Base-by-base conservation (phyloP, 2,113 vertebrate genomes). In the Acanthisitta chloris region DNA sequence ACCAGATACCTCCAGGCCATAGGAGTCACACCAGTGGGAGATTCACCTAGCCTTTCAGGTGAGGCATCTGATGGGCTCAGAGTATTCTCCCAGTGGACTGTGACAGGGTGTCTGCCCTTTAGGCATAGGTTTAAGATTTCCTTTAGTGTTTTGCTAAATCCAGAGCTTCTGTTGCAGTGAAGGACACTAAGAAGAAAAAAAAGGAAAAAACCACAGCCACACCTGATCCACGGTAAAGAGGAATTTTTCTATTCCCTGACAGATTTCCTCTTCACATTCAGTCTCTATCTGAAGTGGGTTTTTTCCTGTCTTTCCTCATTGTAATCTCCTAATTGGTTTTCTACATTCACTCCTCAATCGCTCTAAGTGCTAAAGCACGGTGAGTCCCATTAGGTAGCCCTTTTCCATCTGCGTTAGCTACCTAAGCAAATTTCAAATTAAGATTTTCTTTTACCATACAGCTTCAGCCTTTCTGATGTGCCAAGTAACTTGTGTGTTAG, bases 301-400 rank as follows among this genome's bases (percentile, higher is more conserved):
- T 94, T 94, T 79, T 88, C 45, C 62, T 88, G 28, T 70, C 81
- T 85, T 90, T 78, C 70, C 55, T 78, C 92, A 29, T 55, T 86
- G 55, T 58, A 58, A 49, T 81, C 55, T 86, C 72, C 71, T 92
- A 81, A 88, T 77, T 57, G 72, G 16, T 54, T 90, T 93, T 59
- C 69, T 70, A 17, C 40, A 10, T 93, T 88, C 33, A 40, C 62
- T 95, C 45, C 49, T 92, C 76, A 45, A 17, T 86, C 0, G 2
- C 62, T 61, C 46, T 33, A 73, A 87, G 61, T 66, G 17, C 65
- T 90, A 34, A 71, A 69, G 80, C 71, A 57, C 79, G 51, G n/a
- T 31, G 29, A 4, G 13, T 66, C 84, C 90, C 66, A 72, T 89
- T 82, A 91, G 36, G 45, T 70, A 67, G 38, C 29, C 65, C 38